These are phyloP conservation scores for Phylloscopus collybita DNA, from an alignment of 2,797 vertebrate species.

Conservation along the genomic window DNA sequence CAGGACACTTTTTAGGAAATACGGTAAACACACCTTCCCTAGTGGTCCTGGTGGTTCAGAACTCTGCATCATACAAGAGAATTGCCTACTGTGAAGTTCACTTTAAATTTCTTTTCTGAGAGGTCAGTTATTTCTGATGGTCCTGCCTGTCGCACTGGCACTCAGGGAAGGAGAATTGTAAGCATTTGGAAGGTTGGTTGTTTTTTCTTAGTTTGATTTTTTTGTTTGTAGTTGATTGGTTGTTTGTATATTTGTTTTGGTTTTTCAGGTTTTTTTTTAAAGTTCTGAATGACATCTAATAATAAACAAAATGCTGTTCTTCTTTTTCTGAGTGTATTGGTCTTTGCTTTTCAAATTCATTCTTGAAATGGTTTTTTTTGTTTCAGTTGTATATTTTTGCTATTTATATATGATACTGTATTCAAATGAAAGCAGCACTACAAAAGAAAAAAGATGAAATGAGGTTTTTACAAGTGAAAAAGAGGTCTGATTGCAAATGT, in stretches of 20 bases:
- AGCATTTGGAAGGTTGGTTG: neutral
- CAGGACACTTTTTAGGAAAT: neutral
- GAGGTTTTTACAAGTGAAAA: neutral
- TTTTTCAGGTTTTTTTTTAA: rapidly evolving
- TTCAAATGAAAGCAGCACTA: neutral
- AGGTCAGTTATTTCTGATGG: neutral
- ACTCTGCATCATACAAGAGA: neutral
- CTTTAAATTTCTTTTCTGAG: neutral
- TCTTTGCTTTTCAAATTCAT: neutral
- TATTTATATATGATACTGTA: neutral
- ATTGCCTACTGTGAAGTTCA: neutral
- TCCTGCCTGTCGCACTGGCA: neutral
- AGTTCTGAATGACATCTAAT: neutral
- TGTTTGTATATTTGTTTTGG: no score
- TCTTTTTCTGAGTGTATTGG: neutral
- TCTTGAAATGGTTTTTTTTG: neutral
- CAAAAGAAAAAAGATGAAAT: neutral
- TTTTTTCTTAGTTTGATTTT: neutral
- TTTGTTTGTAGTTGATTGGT: no score
- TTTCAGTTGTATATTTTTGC: neutral
- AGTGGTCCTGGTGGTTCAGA: neutral
- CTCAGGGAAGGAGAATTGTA: neutral
- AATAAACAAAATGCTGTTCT: neutral
- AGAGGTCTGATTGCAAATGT: neutral
- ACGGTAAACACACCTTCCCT: neutral